These are phyloP conservation scores for Drosophila eugracilis DNA, from an alignment of 1,140 invertebrate species.

Conservation along the genomic window DNA sequence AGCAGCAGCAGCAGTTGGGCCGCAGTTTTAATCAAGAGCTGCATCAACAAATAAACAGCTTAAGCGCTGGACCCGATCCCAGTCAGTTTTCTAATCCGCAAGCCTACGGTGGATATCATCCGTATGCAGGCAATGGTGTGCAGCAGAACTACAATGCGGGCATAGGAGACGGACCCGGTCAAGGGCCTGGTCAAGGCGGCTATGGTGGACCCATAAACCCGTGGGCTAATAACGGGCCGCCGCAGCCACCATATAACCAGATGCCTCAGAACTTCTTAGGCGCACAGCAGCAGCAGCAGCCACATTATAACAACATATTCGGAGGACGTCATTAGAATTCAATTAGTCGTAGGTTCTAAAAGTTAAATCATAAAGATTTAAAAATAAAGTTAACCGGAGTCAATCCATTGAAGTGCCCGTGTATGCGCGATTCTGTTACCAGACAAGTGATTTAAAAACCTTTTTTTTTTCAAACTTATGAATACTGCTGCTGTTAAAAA, in stretches of 20 bases:
- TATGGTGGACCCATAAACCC: conserved; percentile 41
- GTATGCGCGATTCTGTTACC: background rate
- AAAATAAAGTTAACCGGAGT: background rate
- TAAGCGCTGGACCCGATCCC: conserved; percentile 11
- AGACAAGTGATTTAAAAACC: background rate
- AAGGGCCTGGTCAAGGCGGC: background rate
- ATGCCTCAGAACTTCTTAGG: conserved; percentile 41
- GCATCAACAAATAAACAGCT: background rate
- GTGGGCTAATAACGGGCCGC: conserved; percentile 55
- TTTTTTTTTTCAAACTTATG: background rate
- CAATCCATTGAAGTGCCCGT: conserved; percentile 5
- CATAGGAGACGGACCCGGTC: background rate
- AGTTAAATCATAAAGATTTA: background rate
- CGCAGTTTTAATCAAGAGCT: background rate
- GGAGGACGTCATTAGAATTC: conserved; percentile 41
- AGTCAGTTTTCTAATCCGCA: conserved; percentile 6
- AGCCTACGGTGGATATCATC: conserved; percentile 35
- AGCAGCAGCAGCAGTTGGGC: conserved; percentile 26
- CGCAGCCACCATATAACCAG: conserved; percentile 39
- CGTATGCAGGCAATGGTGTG: conserved; percentile 20
- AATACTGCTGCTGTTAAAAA: background rate
- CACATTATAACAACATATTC: conserved; percentile 64
- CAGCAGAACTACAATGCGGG: conserved; percentile 37
- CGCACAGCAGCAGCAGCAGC: conserved; percentile 41
- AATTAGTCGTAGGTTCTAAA: background rate